phyloP scores from a whole-genome alignment of 2,113 vertebrate genomes.

The Nannobrachium achirus region DNA sequence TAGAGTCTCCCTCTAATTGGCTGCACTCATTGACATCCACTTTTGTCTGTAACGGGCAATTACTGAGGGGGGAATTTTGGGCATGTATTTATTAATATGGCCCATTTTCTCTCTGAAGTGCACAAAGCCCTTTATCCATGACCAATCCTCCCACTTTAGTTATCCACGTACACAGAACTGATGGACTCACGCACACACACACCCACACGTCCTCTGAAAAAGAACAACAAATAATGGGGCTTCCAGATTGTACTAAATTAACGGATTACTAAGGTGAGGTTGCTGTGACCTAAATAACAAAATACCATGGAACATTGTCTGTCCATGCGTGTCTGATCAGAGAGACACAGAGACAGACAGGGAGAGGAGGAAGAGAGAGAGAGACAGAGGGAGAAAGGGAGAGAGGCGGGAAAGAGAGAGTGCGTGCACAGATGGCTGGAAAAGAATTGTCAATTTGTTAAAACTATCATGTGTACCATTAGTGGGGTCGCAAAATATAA shows the following conservation, averaged over 20 bases:
- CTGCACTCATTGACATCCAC: slow-evolving; percentile 11
- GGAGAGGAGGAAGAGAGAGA: not conserved
- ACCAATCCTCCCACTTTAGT: not conserved
- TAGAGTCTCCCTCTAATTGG: slow-evolving; percentile 28
- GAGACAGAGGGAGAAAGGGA: not conserved
- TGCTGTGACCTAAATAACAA: slow-evolving; percentile 34
- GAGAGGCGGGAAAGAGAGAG: not conserved
- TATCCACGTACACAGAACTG: not conserved
- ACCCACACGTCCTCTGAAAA: not conserved
- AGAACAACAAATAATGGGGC: too few species aligned
- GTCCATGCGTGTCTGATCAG: slow-evolving; percentile 1
- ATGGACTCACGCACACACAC: not conserved
- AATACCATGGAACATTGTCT: not conserved
- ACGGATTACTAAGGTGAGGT: slow-evolving; percentile 23
- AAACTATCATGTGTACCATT: slow-evolving; percentile 6
- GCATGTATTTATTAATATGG: not conserved
- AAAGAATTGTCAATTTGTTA: slow-evolving; percentile 8
- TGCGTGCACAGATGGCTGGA: slow-evolving; percentile 19
- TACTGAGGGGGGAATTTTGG: not conserved
- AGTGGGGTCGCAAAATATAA: slow-evolving; percentile 2
- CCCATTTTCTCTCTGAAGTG: slow-evolving; percentile 9
- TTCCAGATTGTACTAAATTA: slow-evolving; percentile 15
- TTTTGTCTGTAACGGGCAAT: slow-evolving; percentile 16
- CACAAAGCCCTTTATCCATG: slow-evolving; percentile 19
- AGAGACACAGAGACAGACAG: not conserved